A percentile compares a stretch with the other conserved stretches of the same genome.
These are phyloP conservation scores for Chironomus riparius DNA, from an alignment of 2,888 invertebrate genomes.

Conservation along the genomic window DNA sequence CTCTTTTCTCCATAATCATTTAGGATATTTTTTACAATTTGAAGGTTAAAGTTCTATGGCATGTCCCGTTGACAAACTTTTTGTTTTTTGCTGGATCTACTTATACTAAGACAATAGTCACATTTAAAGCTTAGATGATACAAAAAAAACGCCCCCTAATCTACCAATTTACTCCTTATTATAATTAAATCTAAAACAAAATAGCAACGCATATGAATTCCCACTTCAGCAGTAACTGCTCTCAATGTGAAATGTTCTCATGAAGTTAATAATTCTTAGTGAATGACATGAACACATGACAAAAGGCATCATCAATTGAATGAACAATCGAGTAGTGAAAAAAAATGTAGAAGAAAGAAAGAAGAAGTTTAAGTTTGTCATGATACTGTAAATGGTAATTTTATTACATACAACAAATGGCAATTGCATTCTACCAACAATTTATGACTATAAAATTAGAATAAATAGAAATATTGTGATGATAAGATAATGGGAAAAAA, in stretches of 20 bases:
- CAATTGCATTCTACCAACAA: background rate
- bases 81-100: too few species aligned
- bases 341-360: background rate
- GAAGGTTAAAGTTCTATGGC: background rate
- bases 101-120: too few species aligned
- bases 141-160: too few species aligned
- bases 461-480: slow-evolving; percentile 6
- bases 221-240: too few species aligned
- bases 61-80: background rate
- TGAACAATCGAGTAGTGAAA: background rate
- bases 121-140: too few species aligned
- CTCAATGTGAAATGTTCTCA: background rate
- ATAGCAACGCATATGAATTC: too few species aligned
- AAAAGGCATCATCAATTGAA: background rate
- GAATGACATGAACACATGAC: background rate
- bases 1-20: background rate
- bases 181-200: too few species aligned
- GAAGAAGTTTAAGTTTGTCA: too few species aligned
- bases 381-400: background rate
- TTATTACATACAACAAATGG: background rate
- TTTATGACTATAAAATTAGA: slow-evolving; percentile 8
- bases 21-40: background rate
- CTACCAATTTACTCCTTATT: too few species aligned
- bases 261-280: background rate
- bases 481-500: background rate